Conservation (phyloP, 2,888 invertebrate species). For the Alloscopus bannaensis region DNA sequence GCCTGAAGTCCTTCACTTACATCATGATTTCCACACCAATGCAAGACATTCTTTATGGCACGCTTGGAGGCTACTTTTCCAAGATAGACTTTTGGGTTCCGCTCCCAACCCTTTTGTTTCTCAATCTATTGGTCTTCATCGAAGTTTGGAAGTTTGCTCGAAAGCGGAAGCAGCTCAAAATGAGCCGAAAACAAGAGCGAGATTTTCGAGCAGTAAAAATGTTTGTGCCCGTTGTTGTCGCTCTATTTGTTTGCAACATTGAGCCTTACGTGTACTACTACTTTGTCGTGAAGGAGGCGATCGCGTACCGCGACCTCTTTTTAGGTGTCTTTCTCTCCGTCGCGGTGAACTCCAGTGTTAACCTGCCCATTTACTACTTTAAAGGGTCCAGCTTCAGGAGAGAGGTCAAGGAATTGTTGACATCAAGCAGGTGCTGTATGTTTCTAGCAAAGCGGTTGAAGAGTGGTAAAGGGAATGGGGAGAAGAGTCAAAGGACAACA, state of each 20-base stretch:
- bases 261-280: constrained; percentile 28
- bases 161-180: too few species aligned
- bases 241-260: constrained; percentile 46
- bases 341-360: constrained; percentile 32
- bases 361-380: constrained; percentile 43
- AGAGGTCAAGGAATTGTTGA: too few species aligned
- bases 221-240: constrained; percentile 47
- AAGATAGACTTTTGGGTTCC: constrained; percentile 13
- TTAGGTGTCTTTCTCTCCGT: constrained; percentile 28
- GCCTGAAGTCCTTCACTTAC: too few species aligned
- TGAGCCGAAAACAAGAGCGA: constrained; percentile 21
- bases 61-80: not conserved
- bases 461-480: too few species aligned
- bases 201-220: constrained; percentile 41
- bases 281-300: not conserved
- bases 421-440: too few species aligned
- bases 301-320: constrained; percentile 36
- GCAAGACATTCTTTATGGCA: constrained; percentile 33
- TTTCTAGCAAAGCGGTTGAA: too few species aligned
- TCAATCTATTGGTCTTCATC: not conserved
- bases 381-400: constrained; percentile 34
- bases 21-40: constrained; percentile 27
- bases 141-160: not conserved
- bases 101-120: not conserved
- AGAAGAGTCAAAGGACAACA: too few species aligned